phyloP scores from a whole-genome alignment of 2,888 invertebrate genomes.

The Siphlonurus alternatus region DNA sequence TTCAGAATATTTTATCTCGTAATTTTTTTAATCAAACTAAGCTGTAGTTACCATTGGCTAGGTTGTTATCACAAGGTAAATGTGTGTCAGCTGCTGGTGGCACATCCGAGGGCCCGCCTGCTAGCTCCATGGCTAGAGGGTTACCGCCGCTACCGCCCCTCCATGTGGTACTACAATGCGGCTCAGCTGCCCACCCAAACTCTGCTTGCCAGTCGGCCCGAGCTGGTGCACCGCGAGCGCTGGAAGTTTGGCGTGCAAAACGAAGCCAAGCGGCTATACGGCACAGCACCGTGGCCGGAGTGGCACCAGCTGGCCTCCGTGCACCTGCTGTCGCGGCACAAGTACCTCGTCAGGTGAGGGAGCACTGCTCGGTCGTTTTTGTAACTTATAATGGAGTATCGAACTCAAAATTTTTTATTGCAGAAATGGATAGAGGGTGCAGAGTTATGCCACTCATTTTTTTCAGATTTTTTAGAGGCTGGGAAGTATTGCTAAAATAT shows the following conservation, averaged over 20 bases:
- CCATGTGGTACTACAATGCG: constrained; percentile 26
- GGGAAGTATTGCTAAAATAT: too few relatives aligned
- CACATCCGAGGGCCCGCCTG: constrained; percentile 23
- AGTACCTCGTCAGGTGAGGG: constrained; percentile 15
- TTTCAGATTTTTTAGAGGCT: too few relatives aligned
- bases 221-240: constrained; percentile 22
- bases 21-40: too few relatives aligned
- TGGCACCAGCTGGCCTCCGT: constrained; percentile 22
- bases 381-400: too few relatives aligned
- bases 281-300: constrained; percentile 17
- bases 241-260: constrained; percentile 24
- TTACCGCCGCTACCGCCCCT: constrained; percentile 22
- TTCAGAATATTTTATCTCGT: too few relatives aligned
- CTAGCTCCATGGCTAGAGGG: constrained; percentile 22
- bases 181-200: constrained; percentile 24
- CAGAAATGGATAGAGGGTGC: too few relatives aligned
- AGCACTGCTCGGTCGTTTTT: too few relatives aligned
- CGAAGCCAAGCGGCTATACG: constrained; percentile 21
- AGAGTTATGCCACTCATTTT: too few relatives aligned
- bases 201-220: constrained; percentile 21
- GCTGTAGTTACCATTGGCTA: too few relatives aligned
- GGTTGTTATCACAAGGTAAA: too few relatives aligned
- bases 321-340: constrained; percentile 24
- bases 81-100: constrained; percentile 21
- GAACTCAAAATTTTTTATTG: too few relatives aligned